phyloP scores from a whole-genome alignment of 2,888 invertebrate species.

The Smittia sp. region DNA sequence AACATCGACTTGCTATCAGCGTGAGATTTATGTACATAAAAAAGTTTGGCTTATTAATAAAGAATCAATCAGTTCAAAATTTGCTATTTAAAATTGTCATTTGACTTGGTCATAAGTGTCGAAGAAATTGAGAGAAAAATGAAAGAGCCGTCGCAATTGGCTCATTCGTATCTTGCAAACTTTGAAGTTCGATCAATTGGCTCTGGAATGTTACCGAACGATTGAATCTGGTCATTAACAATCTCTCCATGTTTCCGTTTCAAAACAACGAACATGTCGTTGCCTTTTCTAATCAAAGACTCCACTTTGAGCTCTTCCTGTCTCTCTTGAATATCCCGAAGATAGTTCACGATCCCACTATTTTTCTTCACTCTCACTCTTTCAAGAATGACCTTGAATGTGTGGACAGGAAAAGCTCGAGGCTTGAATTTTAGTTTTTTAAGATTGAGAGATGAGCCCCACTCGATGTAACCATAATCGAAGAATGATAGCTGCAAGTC shows the following conservation, averaged over 20 bases:
- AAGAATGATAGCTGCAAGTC: not conserved
- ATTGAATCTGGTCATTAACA: not conserved
- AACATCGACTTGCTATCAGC: too few species aligned
- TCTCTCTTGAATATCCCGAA: not conserved
- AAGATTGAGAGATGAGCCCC: not conserved
- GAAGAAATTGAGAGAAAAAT: too few species aligned
- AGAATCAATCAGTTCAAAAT: too few species aligned
- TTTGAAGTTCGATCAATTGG: not conserved
- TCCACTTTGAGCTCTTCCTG: not conserved
- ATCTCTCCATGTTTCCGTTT: not conserved
- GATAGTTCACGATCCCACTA: not conserved
- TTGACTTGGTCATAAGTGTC: too few species aligned
- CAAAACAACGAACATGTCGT: not conserved
- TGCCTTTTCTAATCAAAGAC: not conserved
- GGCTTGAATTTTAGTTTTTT: not conserved
- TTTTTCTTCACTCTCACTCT: not conserved
- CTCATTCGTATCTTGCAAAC: not conserved
- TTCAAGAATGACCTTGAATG: not conserved
- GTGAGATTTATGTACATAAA: too few species aligned
- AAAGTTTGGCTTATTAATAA: too few species aligned
- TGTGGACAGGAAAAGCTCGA: not conserved
- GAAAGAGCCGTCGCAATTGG: too few species aligned
- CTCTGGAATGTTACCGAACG: too few species aligned
- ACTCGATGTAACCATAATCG: not conserved
- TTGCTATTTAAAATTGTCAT: too few species aligned